phyloP scores from a whole-genome alignment of 2,797 vertebrate species.

The Smutsia gigantea region DNA sequence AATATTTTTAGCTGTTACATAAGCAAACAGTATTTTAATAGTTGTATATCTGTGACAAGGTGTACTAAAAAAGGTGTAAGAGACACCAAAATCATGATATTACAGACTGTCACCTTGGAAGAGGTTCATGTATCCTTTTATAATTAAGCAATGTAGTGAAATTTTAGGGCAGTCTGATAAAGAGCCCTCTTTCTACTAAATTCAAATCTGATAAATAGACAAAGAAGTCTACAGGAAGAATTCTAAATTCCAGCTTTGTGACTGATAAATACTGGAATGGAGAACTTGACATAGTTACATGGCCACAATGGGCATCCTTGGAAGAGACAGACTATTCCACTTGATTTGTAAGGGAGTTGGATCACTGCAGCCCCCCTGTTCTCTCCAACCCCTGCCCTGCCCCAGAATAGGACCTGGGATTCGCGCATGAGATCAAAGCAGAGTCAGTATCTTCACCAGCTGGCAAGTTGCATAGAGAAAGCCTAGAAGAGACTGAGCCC shows the following conservation, averaged over 20 bases:
- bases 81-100: background rate
- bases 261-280: background rate
- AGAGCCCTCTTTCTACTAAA: slow-evolving; percentile 7
- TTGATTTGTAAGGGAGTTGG: background rate
- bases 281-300: accelerated
- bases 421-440: background rate
- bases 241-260: background rate
- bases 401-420: background rate
- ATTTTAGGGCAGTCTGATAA: background rate
- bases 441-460: background rate
- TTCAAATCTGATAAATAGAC: background rate
- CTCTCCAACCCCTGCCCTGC: accelerated
- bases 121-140: background rate
- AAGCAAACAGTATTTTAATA: slow-evolving; percentile 10
- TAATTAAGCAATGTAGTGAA: slow-evolving; percentile 1
- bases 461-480: background rate
- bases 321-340: background rate
- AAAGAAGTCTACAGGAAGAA: background rate
- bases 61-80: background rate
- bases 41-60: background rate
- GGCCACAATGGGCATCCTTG: background rate
- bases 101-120: background rate
- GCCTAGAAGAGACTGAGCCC: background rate
- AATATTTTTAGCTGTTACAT: background rate
- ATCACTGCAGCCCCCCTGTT: background rate